Base-by-base conservation (phyloP, 2,113 vertebrate species). In the Chamaea fasciata region DNA sequence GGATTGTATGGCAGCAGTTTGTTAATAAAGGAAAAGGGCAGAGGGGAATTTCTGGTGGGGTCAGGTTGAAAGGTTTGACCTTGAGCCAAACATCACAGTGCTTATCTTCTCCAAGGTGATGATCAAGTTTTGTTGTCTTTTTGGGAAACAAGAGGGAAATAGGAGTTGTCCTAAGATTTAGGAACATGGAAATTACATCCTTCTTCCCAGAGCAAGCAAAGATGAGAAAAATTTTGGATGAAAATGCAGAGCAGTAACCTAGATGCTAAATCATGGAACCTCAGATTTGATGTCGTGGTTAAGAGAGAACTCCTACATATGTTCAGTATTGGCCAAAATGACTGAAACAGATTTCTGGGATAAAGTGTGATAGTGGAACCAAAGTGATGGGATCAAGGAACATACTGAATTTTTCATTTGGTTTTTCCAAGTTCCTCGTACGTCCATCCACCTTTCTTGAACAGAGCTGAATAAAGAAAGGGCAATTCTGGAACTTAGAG, bases 281-380 rank as follows among this genome's bases (percentile, higher is more conserved):
- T 4, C 17, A 41, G 12, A 19, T 11, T 84, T 75, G 44, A 65
- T 35, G 52, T 27, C 6, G 35, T 5, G 5, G 6, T n/a, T 79
- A 52, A 71, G 26, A 65, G 2, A 81, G 24, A 71, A 31, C 11
- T 20, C 16, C 9, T 13, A 46, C 12, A 77, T 80, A 53, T 7
- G 15, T 50, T 70, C 65, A 74, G 6, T 18, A n/a, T 11, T 41
- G 37, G 8, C 9, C 42, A 89, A 26, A 4, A 50, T 55, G 12
- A 39, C 13, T n/a, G 37, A 86, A n/a, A 74, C 11, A 2, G 46
- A 33, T 7, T 57, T 89, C 39, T 49, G 31, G 18, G 46, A 37
- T 63, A 5, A 67, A 0, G 1, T 50, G 19, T 63, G 17, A 35
- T 70, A 71, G 18, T 2, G 2, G 5, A 3, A 62, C 4, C 4